A percentile compares a stretch with the other conserved stretches of the same genome.
phyloP scores from a whole-genome alignment of 1,140 invertebrate genomes.

The Drosophila erecta region DNA sequence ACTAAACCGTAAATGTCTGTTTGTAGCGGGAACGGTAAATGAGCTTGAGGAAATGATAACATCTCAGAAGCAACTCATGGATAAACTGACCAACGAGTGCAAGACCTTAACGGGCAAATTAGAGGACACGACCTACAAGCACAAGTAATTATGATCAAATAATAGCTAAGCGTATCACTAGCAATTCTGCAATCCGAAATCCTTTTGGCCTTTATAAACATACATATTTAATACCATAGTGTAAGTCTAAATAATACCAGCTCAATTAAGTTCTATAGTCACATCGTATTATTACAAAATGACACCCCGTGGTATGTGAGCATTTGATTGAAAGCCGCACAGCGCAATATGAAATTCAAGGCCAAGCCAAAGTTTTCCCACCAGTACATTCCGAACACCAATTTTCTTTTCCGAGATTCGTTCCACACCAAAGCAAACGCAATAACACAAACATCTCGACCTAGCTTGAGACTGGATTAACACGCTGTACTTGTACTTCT shows the following conservation, averaged over 20 bases:
- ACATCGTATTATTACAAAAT: background rate
- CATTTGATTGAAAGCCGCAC: conserved; percentile 41
- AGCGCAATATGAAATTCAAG: conserved; percentile 75
- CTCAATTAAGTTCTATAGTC: conserved; percentile 35
- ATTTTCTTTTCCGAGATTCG: conserved; percentile 63
- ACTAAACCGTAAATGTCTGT: conserved; percentile 65
- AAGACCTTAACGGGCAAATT: conserved; percentile 93
- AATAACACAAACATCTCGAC: conserved; percentile 31
- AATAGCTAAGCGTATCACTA: conserved; percentile 8
- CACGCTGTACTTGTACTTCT: conserved; percentile 83
- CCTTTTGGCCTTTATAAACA: background rate
- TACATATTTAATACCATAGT: background rate
- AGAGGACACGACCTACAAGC: conserved; percentile 92
- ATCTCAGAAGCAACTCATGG: conserved; percentile 94
- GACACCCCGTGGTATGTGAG: conserved; percentile 26
- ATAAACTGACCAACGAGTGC: conserved; percentile 93
- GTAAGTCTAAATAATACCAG: background rate
- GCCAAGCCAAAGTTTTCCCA: conserved; percentile 42
- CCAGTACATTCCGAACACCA: conserved; percentile 48
- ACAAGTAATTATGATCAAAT: conserved; percentile 89
- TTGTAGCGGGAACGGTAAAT: conserved; percentile 92
- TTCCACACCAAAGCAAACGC: conserved; percentile 44
- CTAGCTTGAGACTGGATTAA: conserved; percentile 73
- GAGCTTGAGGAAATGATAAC: conserved; percentile 93
- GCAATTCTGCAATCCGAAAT: conserved; percentile 4